These are phyloP conservation scores for Bufo gargarizans DNA, from an alignment of 2,113 vertebrate genomes.

Conservation along the genomic window DNA sequence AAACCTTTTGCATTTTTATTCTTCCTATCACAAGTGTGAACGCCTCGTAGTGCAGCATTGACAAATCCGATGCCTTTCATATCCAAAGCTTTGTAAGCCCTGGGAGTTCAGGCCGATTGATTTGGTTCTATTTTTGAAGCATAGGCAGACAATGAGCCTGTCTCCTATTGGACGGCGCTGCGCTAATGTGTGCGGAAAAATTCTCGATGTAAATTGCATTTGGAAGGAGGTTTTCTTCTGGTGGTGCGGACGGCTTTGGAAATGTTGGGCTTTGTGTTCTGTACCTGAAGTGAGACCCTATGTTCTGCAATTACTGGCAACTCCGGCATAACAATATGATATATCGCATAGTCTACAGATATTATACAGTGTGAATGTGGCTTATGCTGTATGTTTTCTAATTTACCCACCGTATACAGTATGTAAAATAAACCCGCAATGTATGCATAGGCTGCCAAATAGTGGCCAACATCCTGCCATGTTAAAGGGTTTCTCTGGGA, in stretches of 20 bases:
- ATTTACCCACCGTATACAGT: no score
- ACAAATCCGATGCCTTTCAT: slow-evolving; percentile 39
- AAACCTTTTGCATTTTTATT: neutral
- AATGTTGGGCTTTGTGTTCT: neutral
- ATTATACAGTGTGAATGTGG: neutral
- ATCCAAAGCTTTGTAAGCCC: slow-evolving; percentile 10
- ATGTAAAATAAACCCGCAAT: no score
- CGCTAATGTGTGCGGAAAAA: neutral
- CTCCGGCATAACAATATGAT: neutral
- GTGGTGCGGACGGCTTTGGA: neutral
- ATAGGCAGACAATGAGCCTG: slow-evolving; percentile 26
- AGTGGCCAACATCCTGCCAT: no score
- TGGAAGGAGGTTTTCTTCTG: neutral
- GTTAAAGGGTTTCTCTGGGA: no score
- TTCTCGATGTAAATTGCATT: neutral
- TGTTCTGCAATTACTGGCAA: neutral
- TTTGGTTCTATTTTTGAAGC: slow-evolving; percentile 30
- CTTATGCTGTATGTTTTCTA: no score
- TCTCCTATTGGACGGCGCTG: neutral
- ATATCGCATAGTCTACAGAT: neutral
- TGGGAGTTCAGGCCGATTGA: slow-evolving; percentile 24
- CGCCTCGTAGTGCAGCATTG: slow-evolving; percentile 8
- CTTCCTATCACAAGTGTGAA: slow-evolving; percentile 12
- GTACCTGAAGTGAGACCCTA: neutral
- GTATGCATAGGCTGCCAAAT: no score